Percentiles rank a stretch among this genome's conserved stretches.
phyloP scores from a whole-genome alignment of 2,113 vertebrate species.

The Gasterosteus nipponicus region DNA sequence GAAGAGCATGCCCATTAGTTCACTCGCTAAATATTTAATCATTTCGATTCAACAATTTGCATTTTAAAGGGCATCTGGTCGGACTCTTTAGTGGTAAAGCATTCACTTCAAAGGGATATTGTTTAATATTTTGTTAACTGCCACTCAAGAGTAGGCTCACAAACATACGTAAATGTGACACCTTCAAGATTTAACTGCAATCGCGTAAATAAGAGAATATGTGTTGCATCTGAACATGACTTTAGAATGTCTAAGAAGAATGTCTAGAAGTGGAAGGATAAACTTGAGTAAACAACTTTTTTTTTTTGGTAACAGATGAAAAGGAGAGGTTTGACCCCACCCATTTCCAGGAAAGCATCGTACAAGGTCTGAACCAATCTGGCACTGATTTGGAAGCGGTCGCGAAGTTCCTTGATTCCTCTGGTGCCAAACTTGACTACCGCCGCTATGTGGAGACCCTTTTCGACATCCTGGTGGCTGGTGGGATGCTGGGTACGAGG shows the following conservation, averaged over 20 bases:
- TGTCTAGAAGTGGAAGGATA: background rate
- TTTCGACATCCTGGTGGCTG: constrained; percentile 99
- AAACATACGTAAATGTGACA: no score
- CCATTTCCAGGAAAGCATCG: constrained; percentile 99
- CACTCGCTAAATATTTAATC: background rate
- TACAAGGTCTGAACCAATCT: constrained; percentile 99
- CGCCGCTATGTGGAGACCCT: constrained; percentile 98
- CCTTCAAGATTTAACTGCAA: background rate
- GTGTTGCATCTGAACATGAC: background rate
- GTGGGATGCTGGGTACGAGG: constrained; percentile 94
- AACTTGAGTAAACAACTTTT: background rate
- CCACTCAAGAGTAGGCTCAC: background rate
- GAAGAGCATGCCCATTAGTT: background rate
- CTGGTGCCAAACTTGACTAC: constrained; percentile 99
- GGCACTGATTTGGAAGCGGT: constrained; percentile 98
- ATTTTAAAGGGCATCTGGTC: background rate
- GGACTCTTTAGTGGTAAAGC: background rate
- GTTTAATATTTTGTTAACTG: background rate
- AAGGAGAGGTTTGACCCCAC: constrained; percentile 99
- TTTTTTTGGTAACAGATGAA: constrained; percentile 87
- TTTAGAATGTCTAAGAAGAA: background rate
- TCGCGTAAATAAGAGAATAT: background rate
- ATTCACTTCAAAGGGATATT: background rate
- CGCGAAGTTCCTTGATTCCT: constrained; percentile 97
- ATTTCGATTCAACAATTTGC: background rate